Percentiles rank a stretch among this genome's conserved stretches.
Evolutionary conservation across 2,113 vertebrate species (phyloP).

Genomic region (Laticauda laticaudata): DNA sequence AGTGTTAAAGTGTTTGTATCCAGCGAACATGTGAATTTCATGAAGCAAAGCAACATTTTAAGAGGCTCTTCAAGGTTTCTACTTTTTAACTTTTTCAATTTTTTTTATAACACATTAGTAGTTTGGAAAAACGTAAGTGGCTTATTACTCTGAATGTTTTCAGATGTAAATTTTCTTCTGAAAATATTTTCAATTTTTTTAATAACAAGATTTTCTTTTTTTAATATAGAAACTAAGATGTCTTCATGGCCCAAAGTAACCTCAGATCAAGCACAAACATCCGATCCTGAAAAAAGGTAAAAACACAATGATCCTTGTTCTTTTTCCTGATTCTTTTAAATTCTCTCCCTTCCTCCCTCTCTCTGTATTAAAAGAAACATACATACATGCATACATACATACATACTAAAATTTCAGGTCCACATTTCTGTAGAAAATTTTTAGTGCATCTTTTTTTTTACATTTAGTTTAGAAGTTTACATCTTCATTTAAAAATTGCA

Average conservation of each 20-base stretch:
- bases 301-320: background rate
- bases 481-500: background rate
- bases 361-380: no score
- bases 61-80: background rate
- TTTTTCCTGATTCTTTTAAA: background rate
- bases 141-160: background rate
- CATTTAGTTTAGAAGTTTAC: background rate
- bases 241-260: slow-evolving; percentile 67
- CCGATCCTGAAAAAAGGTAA: slow-evolving; percentile 71
- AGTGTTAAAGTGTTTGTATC: background rate
- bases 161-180: background rate
- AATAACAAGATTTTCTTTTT: background rate
- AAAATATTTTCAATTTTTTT: background rate
- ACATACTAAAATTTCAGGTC: no score
- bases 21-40: background rate
- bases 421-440: no score
- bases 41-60: background rate
- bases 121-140: background rate
- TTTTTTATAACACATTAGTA: background rate
- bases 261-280: slow-evolving; percentile 53
- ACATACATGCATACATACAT: no score
- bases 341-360: no score
- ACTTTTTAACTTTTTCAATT: background rate
- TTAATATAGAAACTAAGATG: slow-evolving; percentile 62
- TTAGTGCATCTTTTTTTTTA: no score